Conservation (phyloP, 2,888 invertebrate species). For the Dolomedes plantarius region DNA sequence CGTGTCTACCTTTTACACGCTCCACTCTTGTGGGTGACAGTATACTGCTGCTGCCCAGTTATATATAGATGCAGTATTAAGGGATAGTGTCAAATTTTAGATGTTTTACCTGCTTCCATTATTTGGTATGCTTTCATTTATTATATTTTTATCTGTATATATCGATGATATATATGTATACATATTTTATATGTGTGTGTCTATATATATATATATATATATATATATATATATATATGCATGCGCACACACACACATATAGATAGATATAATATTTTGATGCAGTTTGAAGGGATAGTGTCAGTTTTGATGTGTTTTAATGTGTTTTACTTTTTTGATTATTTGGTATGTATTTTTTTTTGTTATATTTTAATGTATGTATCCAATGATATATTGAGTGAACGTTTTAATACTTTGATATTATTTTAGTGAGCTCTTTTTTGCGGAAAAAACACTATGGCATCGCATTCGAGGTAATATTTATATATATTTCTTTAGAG, state of each 20-base stretch:
- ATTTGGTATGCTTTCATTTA: too few relatives aligned
- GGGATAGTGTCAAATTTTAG: too few relatives aligned
- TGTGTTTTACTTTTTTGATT: slow-evolving; percentile 76
- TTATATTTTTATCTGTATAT: too few relatives aligned
- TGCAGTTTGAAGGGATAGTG: slow-evolving; percentile 76
- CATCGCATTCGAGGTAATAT: slow-evolving; percentile 76
- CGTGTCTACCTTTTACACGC: slow-evolving; percentile 77
- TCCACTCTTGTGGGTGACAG: slow-evolving; percentile 76
- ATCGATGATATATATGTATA: too few relatives aligned
- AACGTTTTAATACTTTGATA: too few relatives aligned
- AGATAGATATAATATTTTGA: too few relatives aligned
- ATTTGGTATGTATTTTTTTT: slow-evolving; percentile 76
- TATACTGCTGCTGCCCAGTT: slow-evolving; percentile 75
- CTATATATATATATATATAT: too few relatives aligned
- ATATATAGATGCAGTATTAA: too few relatives aligned
- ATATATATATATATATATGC: too few relatives aligned
- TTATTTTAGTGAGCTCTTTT: slow-evolving; percentile 76
- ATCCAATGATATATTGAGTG: not conserved
- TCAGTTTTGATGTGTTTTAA: slow-evolving; percentile 75
- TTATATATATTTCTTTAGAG: not conserved
- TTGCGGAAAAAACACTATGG: slow-evolving; percentile 76
- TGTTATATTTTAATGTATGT: not conserved
- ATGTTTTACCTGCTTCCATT: too few relatives aligned
- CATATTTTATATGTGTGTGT: too few relatives aligned
- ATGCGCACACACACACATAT: too few relatives aligned